Evolutionary conservation across 2,797 vertebrate species (phyloP), one percentile per base, ranked within the genome.

Genomic region (Crocidura indochinensis): DNA sequence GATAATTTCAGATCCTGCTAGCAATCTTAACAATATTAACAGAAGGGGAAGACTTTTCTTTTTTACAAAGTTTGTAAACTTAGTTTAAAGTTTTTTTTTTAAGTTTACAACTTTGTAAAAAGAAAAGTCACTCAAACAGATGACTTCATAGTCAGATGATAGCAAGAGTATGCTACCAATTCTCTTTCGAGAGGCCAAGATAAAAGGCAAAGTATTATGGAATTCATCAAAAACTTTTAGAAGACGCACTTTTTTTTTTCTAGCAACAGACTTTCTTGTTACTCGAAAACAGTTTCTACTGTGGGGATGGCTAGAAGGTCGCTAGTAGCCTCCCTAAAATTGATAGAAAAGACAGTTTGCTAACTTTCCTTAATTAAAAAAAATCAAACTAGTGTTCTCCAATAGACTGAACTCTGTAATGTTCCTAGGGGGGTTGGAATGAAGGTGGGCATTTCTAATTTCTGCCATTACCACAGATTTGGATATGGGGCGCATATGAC

Each of bases 121-220:
- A 64, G 49, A 94, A 90, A 6, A 38, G 38, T 38, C 29, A 62
- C 71, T 53, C 60, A 77, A 91, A 86, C 76, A 95, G 85, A 89
- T 95, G 91, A 64, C 64, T 95, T 85, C 69, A 56, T 73, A 64
- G 53, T 87, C 81, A 73, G 3, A 53, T 69, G 49, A 29, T 84
- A 87, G 19, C 56, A 88, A 44, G 27, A 76, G 15, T 84, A 44
- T 91, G 60, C 15, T 91, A 56, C 71, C 8, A 15, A 78, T 75
- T 83, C 72, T 94, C 72, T 29, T 85, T 87, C n/a, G 49, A 94
- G 71, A 90, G 67, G 49, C 44, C 67, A 76, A 92, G 74, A 67
- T 77, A 47, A 94, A 91, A 85, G 69, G 71, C 78, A 80, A 19
- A 29, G 26, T 46, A 31, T 88, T 77, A 69, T 76, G 31, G 49